phyloP scores from a whole-genome alignment of 2,888 invertebrate species.

The Oscheius sp. region DNA sequence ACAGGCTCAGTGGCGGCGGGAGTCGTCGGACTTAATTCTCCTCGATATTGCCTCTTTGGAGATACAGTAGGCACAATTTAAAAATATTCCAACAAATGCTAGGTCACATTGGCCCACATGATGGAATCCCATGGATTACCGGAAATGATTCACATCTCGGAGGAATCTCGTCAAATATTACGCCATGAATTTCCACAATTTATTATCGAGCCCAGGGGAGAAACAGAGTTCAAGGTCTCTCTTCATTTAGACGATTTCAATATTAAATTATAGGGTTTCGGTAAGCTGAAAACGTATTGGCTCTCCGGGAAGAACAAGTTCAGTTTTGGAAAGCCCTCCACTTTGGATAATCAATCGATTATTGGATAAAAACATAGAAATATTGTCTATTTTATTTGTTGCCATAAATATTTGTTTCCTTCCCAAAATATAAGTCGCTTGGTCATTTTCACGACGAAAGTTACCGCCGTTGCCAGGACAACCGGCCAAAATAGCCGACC shows the following conservation, averaged over 20 bases:
- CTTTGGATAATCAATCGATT: no score
- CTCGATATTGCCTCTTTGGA: conserved; percentile 61
- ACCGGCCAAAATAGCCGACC: background rate
- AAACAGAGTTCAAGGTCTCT: conserved; percentile 41
- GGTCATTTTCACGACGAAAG: background rate
- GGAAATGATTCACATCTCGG: conserved; percentile 63
- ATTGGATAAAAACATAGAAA: no score
- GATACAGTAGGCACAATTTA: conserved; percentile 50
- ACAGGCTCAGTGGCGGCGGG: conserved; percentile 56
- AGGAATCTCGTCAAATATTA: conserved; percentile 42
- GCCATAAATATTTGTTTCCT: background rate
- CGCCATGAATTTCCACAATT: conserved; percentile 53
- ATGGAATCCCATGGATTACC: conserved; percentile 57
- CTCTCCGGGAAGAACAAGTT: conserved; percentile 47
- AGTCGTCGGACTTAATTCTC: conserved; percentile 54
- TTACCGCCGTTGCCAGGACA: conserved; percentile 8
- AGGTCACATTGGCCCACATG: conserved; percentile 56
- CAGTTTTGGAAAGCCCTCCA: conserved; percentile 6
- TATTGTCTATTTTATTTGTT: no score
- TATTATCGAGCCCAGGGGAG: conserved; percentile 44
- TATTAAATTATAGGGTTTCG: conserved; percentile 60
- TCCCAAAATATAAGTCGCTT: background rate
- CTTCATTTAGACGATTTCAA: background rate
- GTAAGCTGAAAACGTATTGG: conserved; percentile 60
- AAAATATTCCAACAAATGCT: background rate